Evolutionary conservation across 2,113 vertebrate genomes (phyloP).

Genomic region (Odocoileus virginianus): DNA sequence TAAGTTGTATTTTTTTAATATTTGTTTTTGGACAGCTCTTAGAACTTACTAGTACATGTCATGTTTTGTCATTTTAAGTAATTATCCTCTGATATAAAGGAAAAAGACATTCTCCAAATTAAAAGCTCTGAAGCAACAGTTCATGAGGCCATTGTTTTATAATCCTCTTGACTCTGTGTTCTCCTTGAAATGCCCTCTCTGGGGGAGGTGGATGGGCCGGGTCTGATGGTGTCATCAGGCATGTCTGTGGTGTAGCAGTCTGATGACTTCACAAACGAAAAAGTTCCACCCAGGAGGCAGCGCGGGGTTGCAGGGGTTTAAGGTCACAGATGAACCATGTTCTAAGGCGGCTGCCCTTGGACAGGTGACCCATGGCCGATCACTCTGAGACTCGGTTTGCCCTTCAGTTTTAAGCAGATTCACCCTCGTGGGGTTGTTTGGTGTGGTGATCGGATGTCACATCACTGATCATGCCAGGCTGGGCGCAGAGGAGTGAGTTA

Average conservation of each 20-base stretch:
- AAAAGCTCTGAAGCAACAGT: neutral
- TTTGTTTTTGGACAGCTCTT: neutral
- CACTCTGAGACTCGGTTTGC: neutral
- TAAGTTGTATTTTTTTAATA: neutral
- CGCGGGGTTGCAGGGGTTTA: neutral
- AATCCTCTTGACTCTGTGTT: neutral
- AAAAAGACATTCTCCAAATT: neutral
- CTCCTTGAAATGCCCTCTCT: neutral
- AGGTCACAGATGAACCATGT: neutral
- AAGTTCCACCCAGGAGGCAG: neutral
- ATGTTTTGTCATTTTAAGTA: neutral
- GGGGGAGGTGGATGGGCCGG: neutral
- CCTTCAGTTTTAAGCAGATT: neutral
- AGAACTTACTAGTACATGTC: neutral
- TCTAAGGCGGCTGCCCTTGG: neutral
- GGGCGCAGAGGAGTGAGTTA: neutral
- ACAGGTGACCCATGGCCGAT: neutral
- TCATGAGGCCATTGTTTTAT: neutral
- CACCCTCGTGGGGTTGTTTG: neutral
- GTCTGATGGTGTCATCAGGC: neutral
- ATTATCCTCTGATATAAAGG: neutral
- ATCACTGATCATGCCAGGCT: neutral
- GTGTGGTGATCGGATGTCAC: neutral
- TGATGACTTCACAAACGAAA: neutral
- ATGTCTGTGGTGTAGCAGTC: neutral